Evolutionary conservation across 2,888 invertebrate genomes (phyloP).

Genomic region (Agonum fuliginosum): DNA sequence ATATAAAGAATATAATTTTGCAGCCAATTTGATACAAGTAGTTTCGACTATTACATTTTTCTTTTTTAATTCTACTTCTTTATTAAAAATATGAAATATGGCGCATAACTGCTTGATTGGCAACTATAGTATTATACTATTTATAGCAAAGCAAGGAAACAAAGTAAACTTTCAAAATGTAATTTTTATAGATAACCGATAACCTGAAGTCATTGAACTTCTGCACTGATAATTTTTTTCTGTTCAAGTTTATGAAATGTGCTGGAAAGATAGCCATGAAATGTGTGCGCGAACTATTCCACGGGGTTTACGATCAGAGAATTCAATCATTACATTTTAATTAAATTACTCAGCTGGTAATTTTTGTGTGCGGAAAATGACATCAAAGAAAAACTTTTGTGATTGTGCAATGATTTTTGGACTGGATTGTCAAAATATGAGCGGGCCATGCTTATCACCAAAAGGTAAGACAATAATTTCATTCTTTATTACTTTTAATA

Average conservation of each 20-base stretch:
- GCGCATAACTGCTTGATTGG: no score
- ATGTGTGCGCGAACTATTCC: conserved; percentile 20
- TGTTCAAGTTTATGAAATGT: conserved; percentile 7
- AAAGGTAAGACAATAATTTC: not conserved
- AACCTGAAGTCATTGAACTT: conserved; percentile 43
- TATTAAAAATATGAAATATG: no score
- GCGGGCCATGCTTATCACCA: not conserved
- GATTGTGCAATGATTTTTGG: not conserved
- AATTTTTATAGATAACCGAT: conserved; percentile 43
- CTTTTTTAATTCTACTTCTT: no score
- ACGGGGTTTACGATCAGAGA: no score
- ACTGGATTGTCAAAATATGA: not conserved
- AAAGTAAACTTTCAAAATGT: conserved; percentile 41
- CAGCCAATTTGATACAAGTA: no score
- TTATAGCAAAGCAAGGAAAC: conserved; percentile 4
- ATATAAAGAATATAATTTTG: no score
- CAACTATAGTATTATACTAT: no score
- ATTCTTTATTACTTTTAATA: not conserved
- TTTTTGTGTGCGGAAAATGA: not conserved
- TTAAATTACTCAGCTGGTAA: no score
- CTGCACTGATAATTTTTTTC: conserved; percentile 36
- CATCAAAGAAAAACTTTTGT: not conserved
- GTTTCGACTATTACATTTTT: no score
- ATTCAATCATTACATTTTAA: no score
- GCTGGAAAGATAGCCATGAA: conserved; percentile 1